phyloP scores from a whole-genome alignment of 1,140 invertebrate genomes.

The Papilio glaucus region DNA sequence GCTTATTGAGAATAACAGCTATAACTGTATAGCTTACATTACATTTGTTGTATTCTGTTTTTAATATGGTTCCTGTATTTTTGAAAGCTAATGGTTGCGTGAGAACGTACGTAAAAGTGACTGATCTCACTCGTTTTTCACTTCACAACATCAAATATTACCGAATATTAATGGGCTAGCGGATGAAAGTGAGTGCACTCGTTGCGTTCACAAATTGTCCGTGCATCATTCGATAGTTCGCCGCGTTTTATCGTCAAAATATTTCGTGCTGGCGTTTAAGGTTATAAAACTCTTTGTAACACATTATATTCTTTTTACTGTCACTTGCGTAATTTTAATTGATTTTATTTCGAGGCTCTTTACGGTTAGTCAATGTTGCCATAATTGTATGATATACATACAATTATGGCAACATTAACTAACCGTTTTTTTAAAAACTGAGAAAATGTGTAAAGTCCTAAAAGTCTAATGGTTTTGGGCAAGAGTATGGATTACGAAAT shows the following conservation, averaged over 20 bases:
- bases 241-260: slow-evolving; percentile 47
- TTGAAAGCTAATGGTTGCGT: slow-evolving; percentile 11
- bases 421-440: neutral
- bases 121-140: neutral
- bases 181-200: slow-evolving; percentile 56
- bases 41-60: neutral
- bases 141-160: slow-evolving; percentile 22
- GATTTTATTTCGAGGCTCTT: neutral
- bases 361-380: too few relatives aligned
- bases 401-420: neutral
- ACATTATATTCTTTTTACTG: neutral
- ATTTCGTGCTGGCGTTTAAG: slow-evolving; percentile 37
- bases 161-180: slow-evolving; percentile 32
- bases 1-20: neutral
- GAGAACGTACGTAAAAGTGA: slow-evolving; percentile 10
- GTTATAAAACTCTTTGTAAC: slow-evolving; percentile 34
- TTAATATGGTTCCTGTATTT: neutral
- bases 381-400: neutral
- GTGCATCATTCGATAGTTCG: slow-evolving; percentile 56
- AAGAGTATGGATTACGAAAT: neutral
- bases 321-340: slow-evolving; percentile 26
- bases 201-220: slow-evolving; percentile 58
- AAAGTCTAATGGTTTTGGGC: neutral
- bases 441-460: neutral
- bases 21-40: neutral